Evolutionary conservation across 2,888 invertebrate species (phyloP).

Genomic region (Amiota mariae): DNA sequence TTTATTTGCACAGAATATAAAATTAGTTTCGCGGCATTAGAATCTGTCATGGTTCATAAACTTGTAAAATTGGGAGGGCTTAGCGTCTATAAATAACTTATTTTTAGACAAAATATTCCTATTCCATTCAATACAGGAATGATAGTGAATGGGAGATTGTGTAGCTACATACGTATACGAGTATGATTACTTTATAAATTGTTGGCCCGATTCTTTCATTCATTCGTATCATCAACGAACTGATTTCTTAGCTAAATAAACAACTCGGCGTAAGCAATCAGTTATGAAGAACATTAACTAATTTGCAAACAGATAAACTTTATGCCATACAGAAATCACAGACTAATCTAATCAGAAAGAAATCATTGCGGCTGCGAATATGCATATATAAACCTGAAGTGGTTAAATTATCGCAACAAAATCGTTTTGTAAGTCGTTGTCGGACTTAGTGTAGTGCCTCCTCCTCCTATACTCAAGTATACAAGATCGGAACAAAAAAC

Average conservation of each 20-base stretch:
- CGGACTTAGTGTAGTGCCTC: too few relatives aligned
- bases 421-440: too few relatives aligned
- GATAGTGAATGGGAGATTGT: too few relatives aligned
- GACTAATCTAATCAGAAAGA: slow-evolving; percentile 6
- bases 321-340: slow-evolving; percentile 3
- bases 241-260: slow-evolving; percentile 40
- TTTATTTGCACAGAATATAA: slow-evolving; percentile 1
- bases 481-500: background rate
- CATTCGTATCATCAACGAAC: background rate
- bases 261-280: slow-evolving; percentile 26
- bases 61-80: background rate
- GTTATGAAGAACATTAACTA: slow-evolving; percentile 39
- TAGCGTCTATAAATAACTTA: slow-evolving; percentile 6
- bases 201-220: background rate
- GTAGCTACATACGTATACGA: too few relatives aligned
- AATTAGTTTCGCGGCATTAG: slow-evolving; percentile 4
- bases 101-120: background rate
- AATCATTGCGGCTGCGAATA: background rate
- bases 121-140: too few relatives aligned
- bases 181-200: background rate
- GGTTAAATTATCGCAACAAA: too few relatives aligned
- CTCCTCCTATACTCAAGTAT: too few relatives aligned
- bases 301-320: slow-evolving; percentile 40
- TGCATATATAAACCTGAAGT: background rate
- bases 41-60: background rate